Evolutionary conservation across 1,140 invertebrate species (phyloP).

Genomic region (Meteorus sp.): DNA sequence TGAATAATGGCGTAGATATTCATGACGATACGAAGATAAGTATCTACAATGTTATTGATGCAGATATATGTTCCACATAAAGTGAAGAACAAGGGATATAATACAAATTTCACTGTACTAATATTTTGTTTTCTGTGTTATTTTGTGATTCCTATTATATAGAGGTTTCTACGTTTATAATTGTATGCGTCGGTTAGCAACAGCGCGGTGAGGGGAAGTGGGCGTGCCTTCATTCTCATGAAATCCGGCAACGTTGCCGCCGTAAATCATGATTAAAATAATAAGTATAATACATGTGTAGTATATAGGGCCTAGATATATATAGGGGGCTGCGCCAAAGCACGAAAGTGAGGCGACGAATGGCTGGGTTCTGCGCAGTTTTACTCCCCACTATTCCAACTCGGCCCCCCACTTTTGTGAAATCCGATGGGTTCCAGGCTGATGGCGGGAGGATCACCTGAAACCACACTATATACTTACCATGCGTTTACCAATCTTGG

Average conservation of each 20-base stretch:
- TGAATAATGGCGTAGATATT: too few species aligned
- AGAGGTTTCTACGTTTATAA: neutral
- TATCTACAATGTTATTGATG: too few species aligned
- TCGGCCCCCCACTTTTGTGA: constrained; percentile 33
- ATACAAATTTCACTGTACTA: too few species aligned
- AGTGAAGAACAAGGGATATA: too few species aligned
- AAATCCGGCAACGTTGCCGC: constrained; percentile 50
- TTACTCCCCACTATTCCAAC: constrained; percentile 39
- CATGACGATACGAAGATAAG: too few species aligned
- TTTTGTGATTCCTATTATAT: too few species aligned
- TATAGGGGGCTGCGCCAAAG: constrained; percentile 46
- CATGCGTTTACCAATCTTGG: constrained; percentile 58
- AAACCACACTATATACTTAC: constrained; percentile 44
- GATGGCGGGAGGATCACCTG: constrained; percentile 36
- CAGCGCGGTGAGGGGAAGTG: constrained; percentile 37
- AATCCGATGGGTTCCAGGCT: constrained; percentile 46
- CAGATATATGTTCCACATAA: too few species aligned
- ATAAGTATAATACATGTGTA: constrained; percentile 55
- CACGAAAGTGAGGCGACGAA: constrained; percentile 20
- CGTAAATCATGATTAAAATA: constrained; percentile 60
- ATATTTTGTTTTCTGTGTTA: neutral
- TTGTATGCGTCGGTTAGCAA: constrained; percentile 18
- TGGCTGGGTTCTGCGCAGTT: constrained; percentile 51
- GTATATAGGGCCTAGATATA: constrained; percentile 46
- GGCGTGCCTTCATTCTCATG: constrained; percentile 42